Evolutionary conservation across 2,797 vertebrate species (phyloP).

Genomic region (Linurgus olivaceus): DNA sequence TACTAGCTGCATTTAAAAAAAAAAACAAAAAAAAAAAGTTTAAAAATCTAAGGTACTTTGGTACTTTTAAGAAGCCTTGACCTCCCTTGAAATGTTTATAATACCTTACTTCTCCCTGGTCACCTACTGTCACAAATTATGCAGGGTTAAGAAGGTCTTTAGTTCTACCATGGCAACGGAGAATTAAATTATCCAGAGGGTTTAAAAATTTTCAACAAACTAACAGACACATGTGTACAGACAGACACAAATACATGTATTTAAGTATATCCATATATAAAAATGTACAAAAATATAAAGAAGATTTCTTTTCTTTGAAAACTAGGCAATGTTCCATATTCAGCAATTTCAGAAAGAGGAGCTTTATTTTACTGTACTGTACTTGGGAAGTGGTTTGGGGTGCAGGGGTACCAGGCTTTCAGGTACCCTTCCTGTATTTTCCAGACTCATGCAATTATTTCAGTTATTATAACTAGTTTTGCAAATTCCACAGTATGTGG

Average conservation of each 20-base stretch:
- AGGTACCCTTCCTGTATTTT: background rate
- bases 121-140: background rate
- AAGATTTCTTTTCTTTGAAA: background rate
- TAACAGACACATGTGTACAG: background rate
- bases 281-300: background rate
- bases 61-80: background rate
- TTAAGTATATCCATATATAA: background rate
- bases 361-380: background rate
- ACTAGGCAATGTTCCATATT: background rate
- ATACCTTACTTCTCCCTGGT: background rate
- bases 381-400: background rate
- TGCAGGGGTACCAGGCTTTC: background rate
- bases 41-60: background rate
- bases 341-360: background rate
- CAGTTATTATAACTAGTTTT: background rate
- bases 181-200: background rate
- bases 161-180: background rate
- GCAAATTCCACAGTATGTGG: background rate
- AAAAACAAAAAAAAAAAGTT: background rate
- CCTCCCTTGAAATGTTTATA: background rate
- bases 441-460: background rate
- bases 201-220: background rate
- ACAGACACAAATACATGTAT: rapidly evolving
- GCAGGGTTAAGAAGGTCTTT: background rate
- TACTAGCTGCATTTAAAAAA: background rate